Evolutionary conservation across 2,113 vertebrate species (phyloP).

Genomic region (Corythornis cristatus): DNA sequence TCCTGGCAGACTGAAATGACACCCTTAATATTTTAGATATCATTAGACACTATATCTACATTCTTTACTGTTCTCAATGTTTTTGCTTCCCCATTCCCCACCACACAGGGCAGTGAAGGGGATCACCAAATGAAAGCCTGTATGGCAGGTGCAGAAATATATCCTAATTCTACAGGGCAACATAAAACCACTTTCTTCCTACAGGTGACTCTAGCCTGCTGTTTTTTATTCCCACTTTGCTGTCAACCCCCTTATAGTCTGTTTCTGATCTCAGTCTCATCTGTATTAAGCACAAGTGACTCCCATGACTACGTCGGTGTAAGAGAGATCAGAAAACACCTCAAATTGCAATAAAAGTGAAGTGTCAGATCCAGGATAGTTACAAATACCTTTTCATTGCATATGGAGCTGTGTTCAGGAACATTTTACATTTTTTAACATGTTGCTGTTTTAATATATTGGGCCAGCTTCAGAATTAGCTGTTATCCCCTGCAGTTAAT

Average conservation of each 20-base stretch:
- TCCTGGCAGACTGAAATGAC: not conserved
- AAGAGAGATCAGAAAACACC: not conserved
- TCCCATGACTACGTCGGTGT: accelerated
- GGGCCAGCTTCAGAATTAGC: not conserved
- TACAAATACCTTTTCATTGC: not conserved
- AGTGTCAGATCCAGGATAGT: not conserved
- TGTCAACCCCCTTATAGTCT: not conserved
- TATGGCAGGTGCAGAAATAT: not conserved
- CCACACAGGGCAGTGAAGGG: accelerated
- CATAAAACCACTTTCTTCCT: not conserved
- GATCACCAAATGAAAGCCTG: not conserved
- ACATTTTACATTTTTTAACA: not conserved
- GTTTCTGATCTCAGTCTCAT: not conserved
- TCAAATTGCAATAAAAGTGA: not conserved
- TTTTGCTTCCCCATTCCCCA: not conserved
- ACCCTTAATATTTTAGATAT: not conserved
- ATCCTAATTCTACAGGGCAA: not conserved
- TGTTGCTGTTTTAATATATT: not conserved
- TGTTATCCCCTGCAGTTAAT: no score
- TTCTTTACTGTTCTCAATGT: not conserved
- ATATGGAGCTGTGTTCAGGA: not conserved
- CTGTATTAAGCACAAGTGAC: not conserved
- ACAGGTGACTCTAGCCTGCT: not conserved
- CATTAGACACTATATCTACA: not conserved
- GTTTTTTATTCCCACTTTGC: not conserved